phyloP scores from a whole-genome alignment of 2,113 vertebrate species.

The Gasterosteus nipponicus region DNA sequence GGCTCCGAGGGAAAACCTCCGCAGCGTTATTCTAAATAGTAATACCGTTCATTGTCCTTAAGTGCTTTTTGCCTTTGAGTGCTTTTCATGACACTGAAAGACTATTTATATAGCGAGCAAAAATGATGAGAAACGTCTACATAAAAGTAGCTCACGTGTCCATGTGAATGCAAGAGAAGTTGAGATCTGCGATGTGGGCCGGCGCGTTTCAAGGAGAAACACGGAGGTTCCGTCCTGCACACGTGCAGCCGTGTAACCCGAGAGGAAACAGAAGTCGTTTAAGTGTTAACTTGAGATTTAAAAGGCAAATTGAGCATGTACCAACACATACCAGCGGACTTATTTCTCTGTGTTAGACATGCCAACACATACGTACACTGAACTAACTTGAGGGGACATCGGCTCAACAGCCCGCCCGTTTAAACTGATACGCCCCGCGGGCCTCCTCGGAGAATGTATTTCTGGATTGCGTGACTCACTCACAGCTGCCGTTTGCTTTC shows the following conservation, averaged over 20 bases:
- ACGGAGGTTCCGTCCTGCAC: not conserved
- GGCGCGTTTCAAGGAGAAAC: not conserved
- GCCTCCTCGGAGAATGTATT: conserved; percentile 46
- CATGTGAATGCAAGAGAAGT: not conserved
- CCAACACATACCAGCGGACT: conserved; percentile 15
- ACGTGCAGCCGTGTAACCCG: not conserved
- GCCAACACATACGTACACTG: conserved; percentile 27
- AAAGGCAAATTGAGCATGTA: conserved; percentile 21
- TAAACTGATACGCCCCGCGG: conserved; percentile 31
- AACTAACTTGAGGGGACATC: conserved; percentile 40
- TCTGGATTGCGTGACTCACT: conserved; percentile 63
- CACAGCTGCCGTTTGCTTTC: conserved; percentile 46
- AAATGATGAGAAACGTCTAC: not conserved
- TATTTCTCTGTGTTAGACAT: not conserved
- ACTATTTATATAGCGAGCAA: not conserved
- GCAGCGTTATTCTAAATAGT: conserved; percentile 21
- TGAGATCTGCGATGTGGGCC: not conserved
- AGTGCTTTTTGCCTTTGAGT: conserved; percentile 38
- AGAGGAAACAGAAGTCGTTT: not conserved
- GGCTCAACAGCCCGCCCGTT: conserved; percentile 17
- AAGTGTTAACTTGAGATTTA: conserved; percentile 9
- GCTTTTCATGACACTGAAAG: conserved; percentile 7
- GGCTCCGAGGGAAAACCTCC: conserved; percentile 1
- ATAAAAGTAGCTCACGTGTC: not conserved
- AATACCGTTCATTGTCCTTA: conserved; percentile 36